These are phyloP conservation scores for Achatina immaculata DNA, from an alignment of 1,140 invertebrate species.

Conservation along the genomic window DNA sequence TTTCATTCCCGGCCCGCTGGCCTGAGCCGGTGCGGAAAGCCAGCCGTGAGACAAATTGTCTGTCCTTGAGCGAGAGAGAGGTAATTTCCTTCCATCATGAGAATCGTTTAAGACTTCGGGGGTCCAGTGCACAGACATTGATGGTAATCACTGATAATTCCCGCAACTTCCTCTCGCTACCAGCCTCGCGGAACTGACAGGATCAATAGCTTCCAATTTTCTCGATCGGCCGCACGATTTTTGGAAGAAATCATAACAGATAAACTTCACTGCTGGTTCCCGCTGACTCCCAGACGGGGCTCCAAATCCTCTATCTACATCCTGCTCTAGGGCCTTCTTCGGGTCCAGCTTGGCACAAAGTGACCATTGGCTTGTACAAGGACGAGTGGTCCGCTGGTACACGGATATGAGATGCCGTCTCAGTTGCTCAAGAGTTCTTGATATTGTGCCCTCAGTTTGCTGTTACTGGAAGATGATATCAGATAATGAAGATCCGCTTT, in stretches of 20 bases:
- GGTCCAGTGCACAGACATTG: neutral
- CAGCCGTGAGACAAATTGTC: slow-evolving; percentile 30
- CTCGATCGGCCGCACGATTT: neutral
- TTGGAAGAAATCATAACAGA: slow-evolving; percentile 30
- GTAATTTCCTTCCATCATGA: slow-evolving; percentile 35
- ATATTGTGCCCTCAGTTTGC: neutral
- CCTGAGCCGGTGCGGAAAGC: neutral
- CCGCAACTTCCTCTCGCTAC: neutral
- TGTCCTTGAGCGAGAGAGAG: slow-evolving; percentile 15
- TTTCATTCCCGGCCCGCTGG: slow-evolving; percentile 6
- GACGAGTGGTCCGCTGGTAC: too few species aligned
- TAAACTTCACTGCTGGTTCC: slow-evolving; percentile 29
- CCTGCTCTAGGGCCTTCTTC: neutral
- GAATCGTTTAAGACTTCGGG: slow-evolving; percentile 28
- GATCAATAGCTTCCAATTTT: slow-evolving; percentile 35
- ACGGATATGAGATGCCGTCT: neutral
- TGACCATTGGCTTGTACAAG: neutral
- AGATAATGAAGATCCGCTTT: slow-evolving; percentile 7
- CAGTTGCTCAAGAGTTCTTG: neutral
- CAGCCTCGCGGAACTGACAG: neutral
- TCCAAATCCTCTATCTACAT: neutral
- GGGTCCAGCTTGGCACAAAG: neutral
- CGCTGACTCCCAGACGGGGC: neutral
- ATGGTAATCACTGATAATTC: slow-evolving; percentile 29
- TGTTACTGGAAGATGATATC: neutral